These are phyloP conservation scores for Pristis pectinata DNA, from an alignment of 2,797 vertebrate species.

Conservation along the genomic window DNA sequence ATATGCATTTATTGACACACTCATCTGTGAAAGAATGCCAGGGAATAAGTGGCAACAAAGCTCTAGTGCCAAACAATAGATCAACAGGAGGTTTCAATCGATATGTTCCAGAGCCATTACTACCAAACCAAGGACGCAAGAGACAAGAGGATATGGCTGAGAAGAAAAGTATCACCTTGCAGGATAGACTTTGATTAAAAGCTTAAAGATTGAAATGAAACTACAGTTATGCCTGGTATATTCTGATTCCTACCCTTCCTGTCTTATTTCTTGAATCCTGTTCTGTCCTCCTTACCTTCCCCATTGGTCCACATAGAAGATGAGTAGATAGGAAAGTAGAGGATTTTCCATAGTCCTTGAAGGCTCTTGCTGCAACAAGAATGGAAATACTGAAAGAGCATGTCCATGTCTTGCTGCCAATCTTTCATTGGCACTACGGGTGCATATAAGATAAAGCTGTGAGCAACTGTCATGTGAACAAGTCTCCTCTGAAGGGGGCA, in stretches of 20 bases:
- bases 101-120: neutral
- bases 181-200: neutral
- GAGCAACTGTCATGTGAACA: neutral
- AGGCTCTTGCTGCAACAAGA: neutral
- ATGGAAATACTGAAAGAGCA: neutral
- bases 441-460: neutral
- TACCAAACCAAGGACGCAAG: neutral
- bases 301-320: neutral
- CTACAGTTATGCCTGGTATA: neutral
- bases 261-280: neutral
- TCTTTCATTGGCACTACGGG: neutral
- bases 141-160: neutral
- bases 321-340: neutral
- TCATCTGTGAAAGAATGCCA: neutral
- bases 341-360: neutral
- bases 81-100: neutral
- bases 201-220: neutral
- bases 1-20: neutral
- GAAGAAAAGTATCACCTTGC: neutral
- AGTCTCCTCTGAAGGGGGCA: neutral
- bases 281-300: neutral
- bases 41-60: neutral
- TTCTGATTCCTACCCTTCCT: neutral
- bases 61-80: neutral
- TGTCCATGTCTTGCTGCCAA: neutral